Percentiles rank a stretch among this genome's conserved stretches.
These are phyloP conservation scores for Eupithecia subfuscata DNA, from an alignment of 2,888 invertebrate species.

Conservation along the genomic window DNA sequence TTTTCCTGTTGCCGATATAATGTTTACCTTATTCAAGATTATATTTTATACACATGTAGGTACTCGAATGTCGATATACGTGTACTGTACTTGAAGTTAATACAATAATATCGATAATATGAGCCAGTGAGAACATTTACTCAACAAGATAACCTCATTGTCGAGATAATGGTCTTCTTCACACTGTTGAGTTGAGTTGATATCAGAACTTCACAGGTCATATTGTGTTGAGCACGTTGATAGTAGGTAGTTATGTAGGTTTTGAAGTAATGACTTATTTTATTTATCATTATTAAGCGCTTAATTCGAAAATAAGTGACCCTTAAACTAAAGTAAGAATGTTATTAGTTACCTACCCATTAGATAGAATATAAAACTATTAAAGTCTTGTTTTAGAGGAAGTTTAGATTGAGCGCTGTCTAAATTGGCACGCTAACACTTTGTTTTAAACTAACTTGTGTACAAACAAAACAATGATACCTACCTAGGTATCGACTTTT, in stretches of 20 bases:
- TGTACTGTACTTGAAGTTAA: neutral
- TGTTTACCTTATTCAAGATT: conserved; percentile 1
- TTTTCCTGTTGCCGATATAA: conserved; percentile 8
- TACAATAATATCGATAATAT: conserved; percentile 1
- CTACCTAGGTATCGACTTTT: conserved; percentile 25
- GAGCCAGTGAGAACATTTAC: conserved; percentile 36
- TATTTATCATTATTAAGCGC: neutral
- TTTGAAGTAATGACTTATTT: neutral
- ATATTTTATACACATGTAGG: conserved; percentile 2
- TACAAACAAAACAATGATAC: conserved; percentile 41
- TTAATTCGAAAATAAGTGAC: neutral
- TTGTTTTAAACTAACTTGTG: conserved; percentile 23
- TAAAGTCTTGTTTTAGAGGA: conserved; percentile 18
- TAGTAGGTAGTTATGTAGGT: neutral
- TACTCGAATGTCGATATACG: neutral
- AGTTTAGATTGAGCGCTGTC: neutral
- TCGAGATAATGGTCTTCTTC: conserved; percentile 38
- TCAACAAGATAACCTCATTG: conserved; percentile 43
- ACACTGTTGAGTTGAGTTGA: conserved; percentile 23
- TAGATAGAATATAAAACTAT: neutral
- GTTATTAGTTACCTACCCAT: neutral
- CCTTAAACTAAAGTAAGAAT: neutral
- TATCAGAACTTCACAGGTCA: neutral
- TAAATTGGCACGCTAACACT: conserved; percentile 35
- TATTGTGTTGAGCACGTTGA: neutral